Conservation (phyloP, 2,113 vertebrate species). For the Carassius gibelio region DNA sequence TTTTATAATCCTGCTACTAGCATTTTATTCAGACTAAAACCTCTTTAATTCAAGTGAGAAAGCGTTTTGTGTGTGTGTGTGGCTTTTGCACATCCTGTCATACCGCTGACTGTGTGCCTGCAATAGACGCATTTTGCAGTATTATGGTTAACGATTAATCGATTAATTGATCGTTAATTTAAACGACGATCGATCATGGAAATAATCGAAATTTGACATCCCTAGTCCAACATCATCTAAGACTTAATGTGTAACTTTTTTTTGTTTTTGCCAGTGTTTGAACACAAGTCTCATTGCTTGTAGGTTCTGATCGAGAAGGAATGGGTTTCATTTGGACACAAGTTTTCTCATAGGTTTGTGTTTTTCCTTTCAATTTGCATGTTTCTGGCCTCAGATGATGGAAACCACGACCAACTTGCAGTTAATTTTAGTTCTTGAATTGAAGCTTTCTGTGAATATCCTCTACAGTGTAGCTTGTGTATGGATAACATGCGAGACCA, state of each 20-base stretch:
- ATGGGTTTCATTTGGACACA: slow-evolving; percentile 97
- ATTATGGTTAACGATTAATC: too few species aligned
- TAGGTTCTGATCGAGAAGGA: slow-evolving; percentile 95
- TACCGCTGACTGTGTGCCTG: too few species aligned
- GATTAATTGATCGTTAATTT: too few species aligned
- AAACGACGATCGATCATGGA: too few species aligned
- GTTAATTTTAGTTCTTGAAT: background rate
- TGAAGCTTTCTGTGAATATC: background rate
- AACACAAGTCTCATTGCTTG: background rate
- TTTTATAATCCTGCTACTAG: too few species aligned
- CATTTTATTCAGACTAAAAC: too few species aligned
- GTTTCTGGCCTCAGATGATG: background rate
- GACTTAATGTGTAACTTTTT: background rate
- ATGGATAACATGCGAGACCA: background rate
- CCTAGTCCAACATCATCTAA: background rate
- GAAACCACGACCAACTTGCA: background rate
- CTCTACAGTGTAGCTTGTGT: background rate
- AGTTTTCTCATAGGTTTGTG: slow-evolving; percentile 94
- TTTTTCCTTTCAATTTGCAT: background rate
- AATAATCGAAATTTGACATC: too few species aligned
- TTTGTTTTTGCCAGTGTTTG: background rate
- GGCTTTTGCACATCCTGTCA: too few species aligned
- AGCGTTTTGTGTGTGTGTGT: too few species aligned
- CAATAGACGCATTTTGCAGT: too few species aligned
- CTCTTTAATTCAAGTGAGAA: too few species aligned